Conservation (phyloP, 2,888 invertebrate species). For the Dolichopus griseipennis region DNA sequence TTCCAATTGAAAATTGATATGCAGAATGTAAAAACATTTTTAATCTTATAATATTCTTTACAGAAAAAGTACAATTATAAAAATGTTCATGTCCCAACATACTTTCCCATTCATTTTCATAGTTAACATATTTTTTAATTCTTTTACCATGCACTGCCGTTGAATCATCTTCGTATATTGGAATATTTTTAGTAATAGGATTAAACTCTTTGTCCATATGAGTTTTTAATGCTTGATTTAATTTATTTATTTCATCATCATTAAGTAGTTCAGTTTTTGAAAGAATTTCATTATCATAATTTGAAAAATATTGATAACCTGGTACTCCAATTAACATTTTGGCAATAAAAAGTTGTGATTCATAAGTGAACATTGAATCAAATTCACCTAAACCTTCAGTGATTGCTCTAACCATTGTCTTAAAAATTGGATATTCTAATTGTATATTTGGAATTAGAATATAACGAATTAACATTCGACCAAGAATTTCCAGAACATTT, state of each 20-base stretch:
- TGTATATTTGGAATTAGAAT: slow-evolving; percentile 11
- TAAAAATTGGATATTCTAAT: neutral
- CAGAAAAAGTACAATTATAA: no score
- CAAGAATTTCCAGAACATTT: neutral
- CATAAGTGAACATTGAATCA: neutral
- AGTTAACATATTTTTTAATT: neutral
- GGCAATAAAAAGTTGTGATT: neutral
- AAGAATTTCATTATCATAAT: neutral
- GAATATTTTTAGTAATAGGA: neutral
- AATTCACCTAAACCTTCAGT: neutral
- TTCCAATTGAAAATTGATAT: no score
- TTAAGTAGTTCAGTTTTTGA: neutral
- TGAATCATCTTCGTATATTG: neutral
- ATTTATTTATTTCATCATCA: neutral
- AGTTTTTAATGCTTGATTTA: neutral
- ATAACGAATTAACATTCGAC: slow-evolving; percentile 10
- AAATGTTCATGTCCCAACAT: neutral
- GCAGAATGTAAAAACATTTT: no score
- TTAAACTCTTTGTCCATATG: neutral
- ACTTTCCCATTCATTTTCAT: neutral
- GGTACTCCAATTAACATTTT: slow-evolving; percentile 8
- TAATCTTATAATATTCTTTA: no score
- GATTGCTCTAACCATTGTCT: neutral
- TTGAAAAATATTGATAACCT: slow-evolving; percentile 12
- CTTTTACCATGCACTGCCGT: neutral